Conservation (phyloP, 2,113 vertebrate genomes). For the Macquaria ambigua region DNA sequence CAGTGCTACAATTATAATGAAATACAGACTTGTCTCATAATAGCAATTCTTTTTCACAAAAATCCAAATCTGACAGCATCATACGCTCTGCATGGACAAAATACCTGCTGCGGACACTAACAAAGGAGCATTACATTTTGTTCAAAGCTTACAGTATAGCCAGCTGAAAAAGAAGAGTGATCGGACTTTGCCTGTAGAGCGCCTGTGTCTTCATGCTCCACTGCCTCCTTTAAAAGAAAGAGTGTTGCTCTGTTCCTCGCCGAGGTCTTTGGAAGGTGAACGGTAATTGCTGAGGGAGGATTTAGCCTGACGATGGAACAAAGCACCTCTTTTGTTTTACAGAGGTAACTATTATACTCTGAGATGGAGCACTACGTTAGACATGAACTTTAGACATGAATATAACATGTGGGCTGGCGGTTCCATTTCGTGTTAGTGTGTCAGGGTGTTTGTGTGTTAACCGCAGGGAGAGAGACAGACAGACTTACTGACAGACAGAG, state of each 20-base stretch:
- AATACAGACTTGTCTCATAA: neutral
- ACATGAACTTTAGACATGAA: slow-evolving; percentile 54
- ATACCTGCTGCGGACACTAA: neutral
- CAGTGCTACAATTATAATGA: neutral
- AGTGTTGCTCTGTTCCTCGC: slow-evolving; percentile 71
- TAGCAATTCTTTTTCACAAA: neutral
- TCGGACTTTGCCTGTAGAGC: slow-evolving; percentile 43
- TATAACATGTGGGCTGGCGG: slow-evolving; percentile 14
- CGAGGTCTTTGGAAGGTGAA: slow-evolving; percentile 82
- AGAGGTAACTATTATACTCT: slow-evolving; percentile 61
- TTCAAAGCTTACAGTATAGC: slow-evolving; percentile 26
- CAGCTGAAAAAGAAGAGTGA: slow-evolving; percentile 41
- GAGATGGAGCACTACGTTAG: slow-evolving; percentile 42
- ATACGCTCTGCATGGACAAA: neutral
- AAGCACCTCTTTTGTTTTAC: slow-evolving; percentile 79
- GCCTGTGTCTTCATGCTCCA: slow-evolving; percentile 75
- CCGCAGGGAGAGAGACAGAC: slow-evolving; percentile 38
- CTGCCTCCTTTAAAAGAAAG: slow-evolving; percentile 73
- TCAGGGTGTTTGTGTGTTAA: slow-evolving; percentile 42
- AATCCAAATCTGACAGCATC: neutral
- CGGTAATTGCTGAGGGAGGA: slow-evolving; percentile 82
- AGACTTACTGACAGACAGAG: slow-evolving; percentile 31
- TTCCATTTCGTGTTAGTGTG: slow-evolving; percentile 34
- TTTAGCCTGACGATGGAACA: slow-evolving; percentile 76
- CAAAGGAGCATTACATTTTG: slow-evolving; percentile 14